These are phyloP conservation scores for Petrophora chlorosata DNA, from an alignment of 2,888 invertebrate genomes.

Conservation along the genomic window DNA sequence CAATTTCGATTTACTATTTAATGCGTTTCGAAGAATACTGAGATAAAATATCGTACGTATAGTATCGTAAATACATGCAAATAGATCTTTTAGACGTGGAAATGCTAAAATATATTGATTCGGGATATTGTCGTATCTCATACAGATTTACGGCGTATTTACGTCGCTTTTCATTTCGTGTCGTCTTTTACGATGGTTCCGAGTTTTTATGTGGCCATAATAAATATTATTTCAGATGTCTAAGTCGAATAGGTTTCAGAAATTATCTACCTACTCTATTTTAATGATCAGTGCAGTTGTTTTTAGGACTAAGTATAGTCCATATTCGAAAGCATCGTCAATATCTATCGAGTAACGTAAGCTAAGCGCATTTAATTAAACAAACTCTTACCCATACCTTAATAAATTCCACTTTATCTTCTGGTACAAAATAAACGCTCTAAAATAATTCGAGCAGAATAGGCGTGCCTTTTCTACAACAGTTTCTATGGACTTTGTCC, in stretches of 20 bases:
- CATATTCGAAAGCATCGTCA: too few relatives aligned
- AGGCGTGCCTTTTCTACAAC: not conserved
- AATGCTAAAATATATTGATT: conserved; percentile 49
- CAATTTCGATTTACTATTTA: conserved; percentile 20
- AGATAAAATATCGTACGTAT: conserved; percentile 31
- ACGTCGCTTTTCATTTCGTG: conserved; percentile 46
- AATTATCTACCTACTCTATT: not conserved
- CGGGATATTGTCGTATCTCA: conserved; percentile 51
- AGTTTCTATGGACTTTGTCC: not conserved
- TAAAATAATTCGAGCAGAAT: too few relatives aligned
- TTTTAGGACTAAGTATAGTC: too few relatives aligned
- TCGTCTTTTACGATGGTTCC: conserved; percentile 40
- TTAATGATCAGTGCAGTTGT: not conserved
- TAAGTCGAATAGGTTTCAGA: conserved; percentile 1
- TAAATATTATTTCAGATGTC: conserved; percentile 29
- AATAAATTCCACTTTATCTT: too few relatives aligned
- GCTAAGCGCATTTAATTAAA: too few relatives aligned
- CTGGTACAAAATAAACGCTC: too few relatives aligned
- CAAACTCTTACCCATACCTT: too few relatives aligned
- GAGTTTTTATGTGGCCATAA: conserved; percentile 24
- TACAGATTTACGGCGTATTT: conserved; percentile 52
- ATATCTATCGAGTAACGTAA: too few relatives aligned
- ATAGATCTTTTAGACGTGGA: conserved; percentile 40
- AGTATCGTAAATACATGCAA: conserved; percentile 57
- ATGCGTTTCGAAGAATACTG: conserved; percentile 28